A percentile compares a stretch with the other conserved stretches of the same genome.
Evolutionary conservation across 64 coral and sea anemone species (phyloP).

Genomic region (Acropora yongei): DNA sequence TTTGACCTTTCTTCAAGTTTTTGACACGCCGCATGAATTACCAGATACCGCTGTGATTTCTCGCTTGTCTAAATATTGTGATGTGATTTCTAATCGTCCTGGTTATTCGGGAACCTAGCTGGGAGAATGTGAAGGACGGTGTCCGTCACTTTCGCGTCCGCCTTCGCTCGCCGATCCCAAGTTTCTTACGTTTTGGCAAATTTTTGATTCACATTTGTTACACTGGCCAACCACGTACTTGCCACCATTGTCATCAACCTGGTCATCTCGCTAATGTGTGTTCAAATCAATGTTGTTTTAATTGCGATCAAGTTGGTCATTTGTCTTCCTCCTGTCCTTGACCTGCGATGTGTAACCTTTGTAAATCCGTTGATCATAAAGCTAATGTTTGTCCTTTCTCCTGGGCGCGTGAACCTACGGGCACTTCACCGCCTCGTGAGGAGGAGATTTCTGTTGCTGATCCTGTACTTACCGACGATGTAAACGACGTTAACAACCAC

Average conservation of each 20-base stretch:
- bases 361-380: no score
- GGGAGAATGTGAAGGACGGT: neutral
- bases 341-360: no score
- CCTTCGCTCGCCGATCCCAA: neutral
- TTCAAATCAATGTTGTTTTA: no score
- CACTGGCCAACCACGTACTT: no score
- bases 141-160: neutral
- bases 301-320: no score
- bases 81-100: neutral
- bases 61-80: neutral
- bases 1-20: neutral
- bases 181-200: neutral
- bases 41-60: neutral
- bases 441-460: neutral
- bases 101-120: neutral
- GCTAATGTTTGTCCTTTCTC: no score
- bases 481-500: no score
- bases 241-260: no score
- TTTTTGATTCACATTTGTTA: neutral
- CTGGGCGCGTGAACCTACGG: no score
- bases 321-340: no score
- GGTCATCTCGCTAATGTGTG: no score
- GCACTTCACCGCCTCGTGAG: neutral
- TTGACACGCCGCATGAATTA: neutral
- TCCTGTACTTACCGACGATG: no score